phyloP scores from a whole-genome alignment of 53 echinoderm and acorn worm genomes.

The Zoroaster sp. region DNA sequence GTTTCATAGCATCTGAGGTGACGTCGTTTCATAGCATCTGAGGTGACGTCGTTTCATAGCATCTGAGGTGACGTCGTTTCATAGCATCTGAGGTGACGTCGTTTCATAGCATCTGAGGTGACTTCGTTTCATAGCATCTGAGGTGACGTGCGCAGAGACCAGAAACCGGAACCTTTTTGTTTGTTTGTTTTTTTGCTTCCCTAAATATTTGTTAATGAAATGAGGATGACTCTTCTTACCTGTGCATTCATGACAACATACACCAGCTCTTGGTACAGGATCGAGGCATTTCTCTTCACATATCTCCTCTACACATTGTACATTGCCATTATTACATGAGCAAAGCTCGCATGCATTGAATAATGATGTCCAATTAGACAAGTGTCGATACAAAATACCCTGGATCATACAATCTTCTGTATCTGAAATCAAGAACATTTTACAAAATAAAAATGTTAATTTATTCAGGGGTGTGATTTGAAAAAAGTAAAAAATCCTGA shows the following conservation, averaged over 20 bases:
- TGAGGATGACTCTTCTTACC: slow-evolving; percentile 37
- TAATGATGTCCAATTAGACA: slow-evolving; percentile 81
- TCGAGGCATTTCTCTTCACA: slow-evolving; percentile 72
- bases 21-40: too few relatives aligned
- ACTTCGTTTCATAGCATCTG: too few relatives aligned
- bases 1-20: too few relatives aligned
- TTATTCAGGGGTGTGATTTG: neutral
- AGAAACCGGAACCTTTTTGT: too few relatives aligned
- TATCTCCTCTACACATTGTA: slow-evolving; percentile 67
- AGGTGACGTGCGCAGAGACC: too few relatives aligned
- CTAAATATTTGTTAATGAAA: too few relatives aligned
- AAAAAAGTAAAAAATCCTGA: too few relatives aligned
- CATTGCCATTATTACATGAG: slow-evolving; percentile 70
- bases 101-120: too few relatives aligned
- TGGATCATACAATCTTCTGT: slow-evolving; percentile 63
- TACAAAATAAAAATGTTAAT: neutral
- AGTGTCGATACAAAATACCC: slow-evolving; percentile 72
- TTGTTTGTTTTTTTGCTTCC: neutral
- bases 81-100: too few relatives aligned
- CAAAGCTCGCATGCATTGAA: slow-evolving; percentile 80
- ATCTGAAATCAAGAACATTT: neutral
- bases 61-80: too few relatives aligned
- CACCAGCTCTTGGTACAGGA: slow-evolving; percentile 77
- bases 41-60: too few relatives aligned
- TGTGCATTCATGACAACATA: slow-evolving; percentile 83